Evolutionary conservation across 2,888 invertebrate genomes (phyloP).

Genomic region (Drosophila picticornis): DNA sequence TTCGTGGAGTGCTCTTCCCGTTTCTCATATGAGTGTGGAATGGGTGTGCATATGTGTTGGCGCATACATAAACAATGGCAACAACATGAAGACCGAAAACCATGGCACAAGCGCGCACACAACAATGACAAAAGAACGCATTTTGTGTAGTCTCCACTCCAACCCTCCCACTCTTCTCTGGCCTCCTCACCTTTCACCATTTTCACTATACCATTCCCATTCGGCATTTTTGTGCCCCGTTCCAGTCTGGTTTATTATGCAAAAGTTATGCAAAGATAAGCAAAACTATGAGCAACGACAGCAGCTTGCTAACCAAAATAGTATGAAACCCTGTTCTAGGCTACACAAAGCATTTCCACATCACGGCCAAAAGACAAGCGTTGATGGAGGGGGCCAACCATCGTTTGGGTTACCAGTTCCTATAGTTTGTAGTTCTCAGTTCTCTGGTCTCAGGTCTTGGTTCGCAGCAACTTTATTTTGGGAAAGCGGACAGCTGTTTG

Average conservation of each 20-base stretch:
- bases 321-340: slow-evolving; percentile 43
- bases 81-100: slow-evolving; percentile 43
- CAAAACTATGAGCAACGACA: slow-evolving; percentile 77
- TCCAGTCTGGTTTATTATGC: slow-evolving; percentile 80
- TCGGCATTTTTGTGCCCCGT: slow-evolving; percentile 30
- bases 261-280: slow-evolving; percentile 83
- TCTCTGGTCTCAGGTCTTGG: not conserved
- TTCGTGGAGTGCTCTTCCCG: slow-evolving; percentile 30
- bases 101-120: slow-evolving; percentile 52
- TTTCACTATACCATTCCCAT: slow-evolving; percentile 1
- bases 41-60: slow-evolving; percentile 74
- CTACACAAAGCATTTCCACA: slow-evolving; percentile 54
- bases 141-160: slow-evolving; percentile 41
- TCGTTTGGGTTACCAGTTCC: slow-evolving; percentile 24
- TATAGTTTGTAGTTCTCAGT: slow-evolving; percentile 11
- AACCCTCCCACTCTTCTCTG: not conserved
- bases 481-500: slow-evolving; percentile 68
- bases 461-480: slow-evolving; percentile 36
- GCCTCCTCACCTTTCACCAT: not conserved
- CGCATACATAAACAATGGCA: slow-evolving; percentile 78
- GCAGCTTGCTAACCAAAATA: slow-evolving; percentile 71
- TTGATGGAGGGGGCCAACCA: slow-evolving; percentile 25
- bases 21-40: slow-evolving; percentile 16
- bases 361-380: slow-evolving; percentile 50
- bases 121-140: slow-evolving; percentile 80